Evolutionary conservation across 2,797 vertebrate species (phyloP).

Genomic region (Merluccius polli): DNA sequence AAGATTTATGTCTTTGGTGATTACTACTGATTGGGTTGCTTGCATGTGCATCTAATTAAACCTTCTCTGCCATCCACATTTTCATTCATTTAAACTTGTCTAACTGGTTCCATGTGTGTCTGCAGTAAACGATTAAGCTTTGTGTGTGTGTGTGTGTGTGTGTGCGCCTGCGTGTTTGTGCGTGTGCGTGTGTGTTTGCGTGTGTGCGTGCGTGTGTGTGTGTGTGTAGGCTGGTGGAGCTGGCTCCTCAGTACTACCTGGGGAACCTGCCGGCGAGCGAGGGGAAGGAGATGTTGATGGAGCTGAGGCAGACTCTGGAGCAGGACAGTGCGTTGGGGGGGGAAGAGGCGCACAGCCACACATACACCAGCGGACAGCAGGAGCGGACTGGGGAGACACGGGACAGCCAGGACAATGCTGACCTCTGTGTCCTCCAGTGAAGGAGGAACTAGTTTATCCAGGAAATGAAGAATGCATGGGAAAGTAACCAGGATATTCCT

Average conservation of each 20-base stretch:
- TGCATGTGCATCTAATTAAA: too few species aligned
- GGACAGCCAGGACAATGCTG: slow-evolving; percentile 51
- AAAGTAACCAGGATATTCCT: not conserved
- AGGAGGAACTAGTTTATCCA: not conserved
- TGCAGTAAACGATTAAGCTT: not conserved
- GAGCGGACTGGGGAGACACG: slow-evolving; percentile 34
- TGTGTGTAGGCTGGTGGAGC: slow-evolving; percentile 80
- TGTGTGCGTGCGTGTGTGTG: not conserved
- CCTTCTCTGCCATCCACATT: too few species aligned
- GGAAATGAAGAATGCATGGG: not conserved
- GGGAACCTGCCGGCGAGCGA: slow-evolving; percentile 90
- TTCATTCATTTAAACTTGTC: too few species aligned
- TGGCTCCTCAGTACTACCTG: slow-evolving; percentile 90
- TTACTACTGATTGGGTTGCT: too few species aligned
- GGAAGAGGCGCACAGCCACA: slow-evolving; percentile 15
- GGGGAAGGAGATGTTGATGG: slow-evolving; percentile 86
- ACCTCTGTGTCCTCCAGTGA: slow-evolving; percentile 71
- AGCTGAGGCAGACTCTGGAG: slow-evolving; percentile 75
- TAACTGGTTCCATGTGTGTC: not conserved
- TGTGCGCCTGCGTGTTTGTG: not conserved
- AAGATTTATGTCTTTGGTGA: too few species aligned
- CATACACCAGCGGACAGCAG: slow-evolving; percentile 21
- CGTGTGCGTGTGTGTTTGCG: not conserved
- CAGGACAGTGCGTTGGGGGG: slow-evolving; percentile 2
- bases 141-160: not conserved